Evolutionary conservation across 1,140 invertebrate species (phyloP).

Genomic region (Chlorops oryzae): DNA sequence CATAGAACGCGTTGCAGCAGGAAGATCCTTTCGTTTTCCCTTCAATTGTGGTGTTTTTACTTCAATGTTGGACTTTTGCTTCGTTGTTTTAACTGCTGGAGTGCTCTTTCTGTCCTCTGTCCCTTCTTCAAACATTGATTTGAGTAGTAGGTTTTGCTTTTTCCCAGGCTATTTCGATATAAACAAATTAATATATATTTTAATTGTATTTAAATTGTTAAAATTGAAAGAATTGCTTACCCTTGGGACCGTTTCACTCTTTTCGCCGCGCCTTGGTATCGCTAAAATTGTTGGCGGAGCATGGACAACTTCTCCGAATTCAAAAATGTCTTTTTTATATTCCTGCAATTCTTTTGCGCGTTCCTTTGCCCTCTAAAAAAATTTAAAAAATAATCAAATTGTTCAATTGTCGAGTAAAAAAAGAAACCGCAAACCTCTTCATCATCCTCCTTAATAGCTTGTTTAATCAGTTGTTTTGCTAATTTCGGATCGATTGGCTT

Average conservation of each 20-base stretch:
- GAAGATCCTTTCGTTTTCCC: conserved; percentile 56
- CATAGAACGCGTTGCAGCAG: conserved; percentile 51
- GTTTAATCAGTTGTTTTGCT: conserved; percentile 44
- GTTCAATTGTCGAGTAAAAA: background rate
- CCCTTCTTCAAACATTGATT: conserved; percentile 28
- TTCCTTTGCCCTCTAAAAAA: conserved; percentile 17
- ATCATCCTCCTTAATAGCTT: conserved; percentile 37
- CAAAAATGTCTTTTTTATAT: conserved; percentile 51
- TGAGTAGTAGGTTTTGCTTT: conserved; percentile 53
- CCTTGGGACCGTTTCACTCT: conserved; percentile 39
- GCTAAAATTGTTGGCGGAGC: conserved; percentile 54
- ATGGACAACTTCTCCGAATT: conserved; percentile 61
- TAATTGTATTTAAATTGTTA: background rate
- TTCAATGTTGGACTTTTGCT: background rate
- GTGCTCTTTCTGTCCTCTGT: background rate
- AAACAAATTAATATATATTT: conserved; percentile 1
- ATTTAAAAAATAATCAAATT: background rate
- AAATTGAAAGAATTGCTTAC: conserved; percentile 41
- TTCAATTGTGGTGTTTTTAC: conserved; percentile 45
- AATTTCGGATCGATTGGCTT: conserved; percentile 47
- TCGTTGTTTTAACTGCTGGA: background rate
- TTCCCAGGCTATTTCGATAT: conserved; percentile 48
- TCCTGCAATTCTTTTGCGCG: conserved; percentile 23
- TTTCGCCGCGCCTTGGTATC: conserved; percentile 49
- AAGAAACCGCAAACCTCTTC: conserved; percentile 35